phyloP scores from a whole-genome alignment of 2,888 invertebrate genomes.

The Saturnia japonica region DNA sequence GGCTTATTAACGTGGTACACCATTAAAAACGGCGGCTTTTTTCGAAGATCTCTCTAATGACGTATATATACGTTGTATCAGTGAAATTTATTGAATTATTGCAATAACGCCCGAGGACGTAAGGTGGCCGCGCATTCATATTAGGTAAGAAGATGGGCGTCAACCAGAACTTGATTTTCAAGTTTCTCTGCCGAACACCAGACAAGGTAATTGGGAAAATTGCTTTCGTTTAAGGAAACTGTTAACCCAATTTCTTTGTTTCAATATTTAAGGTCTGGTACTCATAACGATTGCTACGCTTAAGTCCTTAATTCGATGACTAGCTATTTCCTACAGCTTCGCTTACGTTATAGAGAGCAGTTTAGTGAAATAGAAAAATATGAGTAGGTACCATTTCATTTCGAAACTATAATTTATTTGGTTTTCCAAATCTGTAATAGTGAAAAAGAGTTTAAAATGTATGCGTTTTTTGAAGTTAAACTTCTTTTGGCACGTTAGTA shows the following conservation, averaged over 20 bases:
- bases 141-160: background rate
- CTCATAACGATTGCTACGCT: background rate
- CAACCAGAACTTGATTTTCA: background rate
- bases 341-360: background rate
- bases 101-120: background rate
- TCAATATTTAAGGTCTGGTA: background rate
- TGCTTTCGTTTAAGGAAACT: conserved; percentile 29
- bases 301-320: background rate
- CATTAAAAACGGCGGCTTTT: background rate
- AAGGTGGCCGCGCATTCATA: background rate
- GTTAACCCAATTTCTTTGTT: background rate
- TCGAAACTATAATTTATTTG: background rate
- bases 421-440: background rate
- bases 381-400: too few relatives aligned
- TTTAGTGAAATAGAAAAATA: background rate
- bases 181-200: background rate
- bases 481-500: too few relatives aligned
- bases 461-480: too few relatives aligned
- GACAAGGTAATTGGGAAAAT: background rate
- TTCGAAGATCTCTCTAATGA: background rate
- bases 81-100: background rate
- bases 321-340: background rate
- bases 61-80: background rate
- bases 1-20: background rate
- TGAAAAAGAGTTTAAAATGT: too few relatives aligned